Conservation (phyloP, 2,888 invertebrate species). For the Napeogenes inachia region DNA sequence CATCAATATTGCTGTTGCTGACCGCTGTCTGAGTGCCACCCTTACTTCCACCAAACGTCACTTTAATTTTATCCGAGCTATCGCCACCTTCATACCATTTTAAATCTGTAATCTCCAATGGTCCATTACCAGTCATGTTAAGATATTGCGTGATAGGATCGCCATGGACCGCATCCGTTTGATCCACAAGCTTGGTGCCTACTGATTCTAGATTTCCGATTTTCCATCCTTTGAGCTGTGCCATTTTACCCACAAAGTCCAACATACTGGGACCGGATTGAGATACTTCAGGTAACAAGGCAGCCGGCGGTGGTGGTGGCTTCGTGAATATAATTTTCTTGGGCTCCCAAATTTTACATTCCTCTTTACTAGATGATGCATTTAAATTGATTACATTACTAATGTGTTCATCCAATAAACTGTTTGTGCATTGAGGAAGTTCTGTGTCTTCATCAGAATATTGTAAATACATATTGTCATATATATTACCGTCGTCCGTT, state of each 20-base stretch:
- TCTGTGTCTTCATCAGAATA: slow-evolving; percentile 79
- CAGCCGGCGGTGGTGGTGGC: slow-evolving; percentile 57
- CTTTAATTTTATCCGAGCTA: slow-evolving; percentile 61
- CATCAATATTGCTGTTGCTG: slow-evolving; percentile 66
- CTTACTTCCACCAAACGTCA: slow-evolving; percentile 56
- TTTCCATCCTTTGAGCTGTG: slow-evolving; percentile 68
- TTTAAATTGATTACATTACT: slow-evolving; percentile 75
- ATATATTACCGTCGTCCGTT: slow-evolving; percentile 59
- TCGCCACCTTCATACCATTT: slow-evolving; percentile 70
- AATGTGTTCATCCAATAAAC: slow-evolving; percentile 66
- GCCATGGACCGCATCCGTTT: slow-evolving; percentile 61
- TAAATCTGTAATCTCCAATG: slow-evolving; percentile 66
- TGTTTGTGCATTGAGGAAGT: slow-evolving; percentile 69
- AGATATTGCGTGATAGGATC: slow-evolving; percentile 64
- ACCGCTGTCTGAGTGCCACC: slow-evolving; percentile 60
- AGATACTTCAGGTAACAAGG: slow-evolving; percentile 57
- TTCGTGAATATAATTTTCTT: slow-evolving; percentile 63
- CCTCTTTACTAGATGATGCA: slow-evolving; percentile 69
- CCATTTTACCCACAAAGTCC: slow-evolving; percentile 66
- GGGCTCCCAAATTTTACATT: slow-evolving; percentile 64
- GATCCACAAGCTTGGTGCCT: slow-evolving; percentile 64
- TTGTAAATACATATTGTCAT: slow-evolving; percentile 74
- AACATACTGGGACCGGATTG: slow-evolving; percentile 60
- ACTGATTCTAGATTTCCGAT: slow-evolving; percentile 61
- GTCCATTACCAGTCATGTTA: slow-evolving; percentile 60